A percentile compares a stretch with the other conserved stretches of the same genome.
phyloP scores from a whole-genome alignment of 2,113 vertebrate genomes.

The Ceuthmochares aereus region DNA sequence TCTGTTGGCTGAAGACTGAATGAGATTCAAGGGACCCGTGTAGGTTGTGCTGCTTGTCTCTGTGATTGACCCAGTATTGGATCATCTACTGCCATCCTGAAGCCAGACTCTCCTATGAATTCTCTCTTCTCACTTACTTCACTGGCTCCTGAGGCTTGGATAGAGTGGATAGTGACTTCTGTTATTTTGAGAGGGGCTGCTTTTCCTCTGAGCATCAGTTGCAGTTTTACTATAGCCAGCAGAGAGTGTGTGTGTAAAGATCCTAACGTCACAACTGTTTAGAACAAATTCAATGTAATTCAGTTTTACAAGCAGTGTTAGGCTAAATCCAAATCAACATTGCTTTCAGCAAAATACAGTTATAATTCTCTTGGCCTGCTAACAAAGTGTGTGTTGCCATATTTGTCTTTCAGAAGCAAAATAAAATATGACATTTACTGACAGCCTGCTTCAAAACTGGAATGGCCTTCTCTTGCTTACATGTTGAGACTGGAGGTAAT shows the following conservation, averaged over 20 bases:
- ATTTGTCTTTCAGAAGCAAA: constrained; percentile 43
- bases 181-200: neutral
- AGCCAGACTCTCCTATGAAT: neutral
- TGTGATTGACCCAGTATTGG: no score
- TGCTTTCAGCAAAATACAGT: constrained; percentile 54
- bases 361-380: constrained; percentile 48
- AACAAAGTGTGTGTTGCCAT: constrained; percentile 22
- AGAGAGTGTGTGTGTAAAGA: neutral
- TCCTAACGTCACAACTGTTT: neutral
- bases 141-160: neutral
- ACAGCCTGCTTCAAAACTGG: constrained; percentile 34
- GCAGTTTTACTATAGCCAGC: neutral
- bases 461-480: neutral
- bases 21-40: neutral
- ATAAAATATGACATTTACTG: constrained; percentile 67
- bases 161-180: neutral
- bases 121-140: neutral
- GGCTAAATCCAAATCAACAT: constrained; percentile 68
- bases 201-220: neutral
- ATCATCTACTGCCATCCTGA: neutral
- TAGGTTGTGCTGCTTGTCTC: neutral
- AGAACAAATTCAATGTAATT: constrained; percentile 47
- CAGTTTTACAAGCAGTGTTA: constrained; percentile 63
- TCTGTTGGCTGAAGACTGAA: neutral
- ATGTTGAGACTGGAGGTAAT: neutral